These are phyloP conservation scores for Zophobas morio DNA, from an alignment of 1,140 invertebrate species.

Conservation along the genomic window DNA sequence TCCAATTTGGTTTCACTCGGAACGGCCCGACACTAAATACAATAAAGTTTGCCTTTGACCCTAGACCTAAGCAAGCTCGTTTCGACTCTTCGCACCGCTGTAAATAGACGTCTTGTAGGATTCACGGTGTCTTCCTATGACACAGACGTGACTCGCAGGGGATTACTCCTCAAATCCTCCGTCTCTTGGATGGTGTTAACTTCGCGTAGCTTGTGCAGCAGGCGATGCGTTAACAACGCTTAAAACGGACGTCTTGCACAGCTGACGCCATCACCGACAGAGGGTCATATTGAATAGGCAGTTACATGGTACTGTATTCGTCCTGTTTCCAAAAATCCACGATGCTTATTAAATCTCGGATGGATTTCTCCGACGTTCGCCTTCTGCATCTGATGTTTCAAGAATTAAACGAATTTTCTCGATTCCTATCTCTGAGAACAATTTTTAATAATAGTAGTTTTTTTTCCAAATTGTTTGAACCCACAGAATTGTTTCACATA, in stretches of 20 bases:
- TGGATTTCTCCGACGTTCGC: not conserved
- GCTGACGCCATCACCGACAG: conserved; percentile 32
- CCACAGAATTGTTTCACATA: no score
- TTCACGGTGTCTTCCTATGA: conserved; percentile 12
- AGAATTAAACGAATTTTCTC: no score
- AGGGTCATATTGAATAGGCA: conserved; percentile 34
- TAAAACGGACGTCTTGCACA: conserved; percentile 19
- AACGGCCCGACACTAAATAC: not conserved
- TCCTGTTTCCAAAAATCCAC: not conserved
- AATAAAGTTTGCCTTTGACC: conserved; percentile 22
- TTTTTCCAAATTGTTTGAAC: no score
- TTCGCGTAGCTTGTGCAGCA: conserved; percentile 4
- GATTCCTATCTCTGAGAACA: no score
- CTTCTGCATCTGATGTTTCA: conserved; percentile 1
- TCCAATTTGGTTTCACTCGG: conserved; percentile 32
- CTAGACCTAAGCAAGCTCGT: not conserved
- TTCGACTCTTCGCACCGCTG: not conserved
- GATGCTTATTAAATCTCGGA: conserved; percentile 28
- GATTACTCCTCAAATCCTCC: conserved; percentile 7
- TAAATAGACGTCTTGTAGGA: conserved; percentile 11
- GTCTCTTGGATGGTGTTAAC: conserved; percentile 18
- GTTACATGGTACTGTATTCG: conserved; percentile 20
- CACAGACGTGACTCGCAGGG: conserved; percentile 7
- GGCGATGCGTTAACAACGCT: conserved; percentile 11
- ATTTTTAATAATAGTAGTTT: no score